phyloP scores from a whole-genome alignment of 2,888 invertebrate genomes.

The Tetragonula carbonaria region DNA sequence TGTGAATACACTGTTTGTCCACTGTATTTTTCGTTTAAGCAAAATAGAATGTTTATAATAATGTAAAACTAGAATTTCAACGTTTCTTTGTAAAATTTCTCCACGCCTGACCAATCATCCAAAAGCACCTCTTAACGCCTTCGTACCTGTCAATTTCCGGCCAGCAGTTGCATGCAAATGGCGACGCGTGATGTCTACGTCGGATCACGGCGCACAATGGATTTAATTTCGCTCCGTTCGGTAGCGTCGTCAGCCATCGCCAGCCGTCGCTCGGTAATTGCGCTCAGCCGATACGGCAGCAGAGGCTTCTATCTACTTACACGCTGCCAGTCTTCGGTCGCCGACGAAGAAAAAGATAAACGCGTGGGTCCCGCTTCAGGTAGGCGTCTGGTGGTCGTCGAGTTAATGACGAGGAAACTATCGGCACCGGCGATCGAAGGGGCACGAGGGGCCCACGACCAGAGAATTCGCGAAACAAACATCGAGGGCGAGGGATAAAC shows the following conservation, averaged over 20 bases:
- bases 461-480: conserved; percentile 45
- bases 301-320: conserved; percentile 1
- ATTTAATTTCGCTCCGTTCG: conserved; percentile 65
- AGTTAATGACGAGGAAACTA: conserved; percentile 67
- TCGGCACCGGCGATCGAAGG: conserved; percentile 26
- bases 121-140: background rate
- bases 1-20: too few relatives aligned
- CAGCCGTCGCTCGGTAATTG: conserved; percentile 57
- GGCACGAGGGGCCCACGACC: background rate
- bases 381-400: conserved; percentile 49
- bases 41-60: too few relatives aligned
- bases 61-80: too few relatives aligned
- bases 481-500: conserved; percentile 39
- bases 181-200: background rate
- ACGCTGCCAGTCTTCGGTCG: conserved; percentile 45
- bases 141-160: background rate
- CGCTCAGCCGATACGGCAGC: conserved; percentile 46
- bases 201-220: conserved; percentile 60
- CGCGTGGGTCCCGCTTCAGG: conserved; percentile 50
- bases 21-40: too few relatives aligned
- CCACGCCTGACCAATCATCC: too few relatives aligned
- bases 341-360: conserved; percentile 41
- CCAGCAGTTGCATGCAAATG: conserved; percentile 28
- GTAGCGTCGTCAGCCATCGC: conserved; percentile 51
- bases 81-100: too few relatives aligned